Evolutionary conservation across 2,888 invertebrate genomes (phyloP).

Genomic region (Nomada lathburiana): DNA sequence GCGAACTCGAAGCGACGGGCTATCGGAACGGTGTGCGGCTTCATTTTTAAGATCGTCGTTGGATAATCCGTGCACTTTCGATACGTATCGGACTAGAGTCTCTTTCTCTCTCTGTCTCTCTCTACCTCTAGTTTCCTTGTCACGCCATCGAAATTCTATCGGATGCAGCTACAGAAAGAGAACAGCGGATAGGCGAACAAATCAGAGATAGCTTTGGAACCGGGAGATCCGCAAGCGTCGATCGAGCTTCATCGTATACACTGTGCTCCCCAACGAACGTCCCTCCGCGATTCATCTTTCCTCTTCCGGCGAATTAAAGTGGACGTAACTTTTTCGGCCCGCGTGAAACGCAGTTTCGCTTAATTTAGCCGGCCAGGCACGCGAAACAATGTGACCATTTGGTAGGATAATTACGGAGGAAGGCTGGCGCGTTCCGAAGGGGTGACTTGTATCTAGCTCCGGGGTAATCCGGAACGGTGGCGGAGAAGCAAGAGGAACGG

Average conservation of each 20-base stretch:
- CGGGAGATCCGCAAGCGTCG: conserved; percentile 3
- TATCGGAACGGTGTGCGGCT: conserved; percentile 51
- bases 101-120: not conserved
- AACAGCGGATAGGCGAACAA: not conserved
- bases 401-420: conserved; percentile 72
- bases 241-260: not conserved
- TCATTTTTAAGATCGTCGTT: conserved; percentile 54
- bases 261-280: no score
- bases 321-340: conserved; percentile 37
- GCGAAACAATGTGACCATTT: conserved; percentile 74
- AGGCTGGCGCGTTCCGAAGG: conserved; percentile 63
- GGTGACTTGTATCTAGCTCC: conserved; percentile 43
- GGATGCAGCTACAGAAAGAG: conserved; percentile 9
- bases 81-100: conserved; percentile 22
- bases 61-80: conserved; percentile 46
- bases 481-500: conserved; percentile 32
- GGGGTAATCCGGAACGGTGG: conserved; percentile 41
- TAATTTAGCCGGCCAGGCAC: conserved; percentile 61
- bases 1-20: conserved; percentile 16
- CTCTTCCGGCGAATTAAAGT: not conserved
- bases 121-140: not conserved
- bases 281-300: not conserved
- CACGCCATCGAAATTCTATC: conserved; percentile 33
- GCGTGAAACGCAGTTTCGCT: conserved; percentile 57
- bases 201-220: conserved; percentile 16